Percentiles rank a stretch among this genome's conserved stretches.
phyloP scores from a whole-genome alignment of 1,140 invertebrate species.

The Brachionus calyciflorus region DNA sequence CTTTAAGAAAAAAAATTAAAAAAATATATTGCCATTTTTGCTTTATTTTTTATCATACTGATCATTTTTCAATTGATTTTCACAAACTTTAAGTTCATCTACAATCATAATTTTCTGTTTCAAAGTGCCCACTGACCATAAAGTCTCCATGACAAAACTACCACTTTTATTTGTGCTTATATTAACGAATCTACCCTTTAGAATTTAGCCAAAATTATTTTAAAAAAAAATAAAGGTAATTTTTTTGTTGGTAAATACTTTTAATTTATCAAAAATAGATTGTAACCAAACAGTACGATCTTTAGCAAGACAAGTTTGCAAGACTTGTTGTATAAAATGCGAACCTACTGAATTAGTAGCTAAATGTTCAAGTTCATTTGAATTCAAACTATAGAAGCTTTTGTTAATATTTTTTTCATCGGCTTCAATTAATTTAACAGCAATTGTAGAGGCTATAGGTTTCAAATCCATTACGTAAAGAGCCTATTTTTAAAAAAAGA shows the following conservation, averaged over 20 bases:
- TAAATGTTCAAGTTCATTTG: conserved; percentile 42
- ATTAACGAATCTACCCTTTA: conserved; percentile 19
- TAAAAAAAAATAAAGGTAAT: not conserved
- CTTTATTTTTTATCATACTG: not conserved
- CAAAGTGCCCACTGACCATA: conserved; percentile 1
- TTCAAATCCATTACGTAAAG: conserved; percentile 22
- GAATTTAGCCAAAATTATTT: not conserved
- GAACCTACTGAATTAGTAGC: conserved; percentile 35
- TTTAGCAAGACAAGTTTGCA: not conserved
- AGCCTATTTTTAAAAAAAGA: not conserved
- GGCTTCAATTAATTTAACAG: conserved; percentile 22
- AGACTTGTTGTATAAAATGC: conserved; percentile 3
- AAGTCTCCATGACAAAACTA: conserved; percentile 45
- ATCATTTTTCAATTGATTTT: conserved; percentile 45
- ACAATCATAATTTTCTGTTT: conserved; percentile 18
- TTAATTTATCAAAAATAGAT: conserved; percentile 27
- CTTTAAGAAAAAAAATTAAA: not conserved
- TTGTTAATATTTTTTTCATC: conserved; percentile 37
- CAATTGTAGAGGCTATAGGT: conserved; percentile 39
- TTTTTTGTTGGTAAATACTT: not conserved
- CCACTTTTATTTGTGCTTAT: conserved; percentile 45
- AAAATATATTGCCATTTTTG: not conserved
- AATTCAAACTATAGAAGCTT: conserved; percentile 42
- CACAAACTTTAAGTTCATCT: conserved; percentile 32
- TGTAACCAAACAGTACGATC: conserved; percentile 39